phyloP scores from a whole-genome alignment of 2,888 invertebrate species.

The Cantharis lateralis region DNA sequence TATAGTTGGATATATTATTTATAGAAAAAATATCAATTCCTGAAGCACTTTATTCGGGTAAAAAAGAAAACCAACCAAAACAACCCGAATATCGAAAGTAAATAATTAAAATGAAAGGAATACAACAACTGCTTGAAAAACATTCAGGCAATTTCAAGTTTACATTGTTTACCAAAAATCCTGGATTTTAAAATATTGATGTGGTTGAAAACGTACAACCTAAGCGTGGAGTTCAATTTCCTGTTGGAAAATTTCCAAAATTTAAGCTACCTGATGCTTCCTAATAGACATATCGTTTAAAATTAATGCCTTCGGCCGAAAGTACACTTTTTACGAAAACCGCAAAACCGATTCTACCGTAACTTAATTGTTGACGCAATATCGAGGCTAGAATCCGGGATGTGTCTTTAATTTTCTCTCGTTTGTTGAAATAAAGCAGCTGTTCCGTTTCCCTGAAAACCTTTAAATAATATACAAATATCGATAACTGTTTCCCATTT shows the following conservation, averaged over 20 bases:
- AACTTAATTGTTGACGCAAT: neutral
- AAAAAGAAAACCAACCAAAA: neutral
- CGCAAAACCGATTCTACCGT: neutral
- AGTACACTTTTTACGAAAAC: neutral
- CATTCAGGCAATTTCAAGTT: neutral
- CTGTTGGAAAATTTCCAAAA: neutral
- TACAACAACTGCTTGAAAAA: neutral
- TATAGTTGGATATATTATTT: neutral
- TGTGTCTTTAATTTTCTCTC: neutral
- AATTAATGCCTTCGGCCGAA: neutral
- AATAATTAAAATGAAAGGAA: neutral
- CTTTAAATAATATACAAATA: neutral
- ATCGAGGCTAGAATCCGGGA: neutral
- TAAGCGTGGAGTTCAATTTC: neutral
- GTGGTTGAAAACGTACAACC: neutral
- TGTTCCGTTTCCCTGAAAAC: neutral
- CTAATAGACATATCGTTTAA: neutral
- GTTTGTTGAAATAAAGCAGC: neutral
- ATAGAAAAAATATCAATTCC: neutral
- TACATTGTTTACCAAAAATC: neutral
- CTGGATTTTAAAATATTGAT: neutral
- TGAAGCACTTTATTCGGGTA: neutral
- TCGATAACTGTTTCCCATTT: neutral
- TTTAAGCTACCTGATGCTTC: neutral
- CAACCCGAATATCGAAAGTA: neutral